A percentile compares a stretch with the other conserved stretches of the same genome.
These are phyloP conservation scores for Beroe forskalii DNA, from an alignment of 37 sponge, comb jelly and placozoan species.

Conservation along the genomic window DNA sequence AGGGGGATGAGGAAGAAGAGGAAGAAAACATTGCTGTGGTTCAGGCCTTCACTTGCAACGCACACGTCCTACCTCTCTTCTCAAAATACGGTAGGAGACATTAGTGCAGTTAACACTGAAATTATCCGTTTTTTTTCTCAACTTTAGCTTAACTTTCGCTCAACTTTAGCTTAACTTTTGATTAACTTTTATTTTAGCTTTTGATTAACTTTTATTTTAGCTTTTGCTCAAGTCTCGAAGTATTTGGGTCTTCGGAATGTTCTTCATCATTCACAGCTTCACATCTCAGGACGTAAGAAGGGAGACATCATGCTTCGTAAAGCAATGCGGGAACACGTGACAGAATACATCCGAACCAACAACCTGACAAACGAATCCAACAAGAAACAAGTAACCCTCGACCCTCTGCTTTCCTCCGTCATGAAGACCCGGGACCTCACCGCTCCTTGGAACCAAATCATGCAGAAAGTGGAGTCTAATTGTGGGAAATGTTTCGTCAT, in stretches of 20 bases:
- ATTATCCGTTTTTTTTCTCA: too few species aligned
- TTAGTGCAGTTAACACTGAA: too few species aligned
- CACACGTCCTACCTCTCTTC: slow-evolving; percentile 7
- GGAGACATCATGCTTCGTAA: slow-evolving; percentile 14
- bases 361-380: neutral
- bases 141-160: too few species aligned
- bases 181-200: too few species aligned
- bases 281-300: slow-evolving; percentile 23
- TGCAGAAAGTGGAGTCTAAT: slow-evolving; percentile 36
- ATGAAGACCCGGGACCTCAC: slow-evolving; percentile 19
- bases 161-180: too few species aligned
- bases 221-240: too few species aligned
- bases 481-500: slow-evolving; percentile 50
- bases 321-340: neutral
- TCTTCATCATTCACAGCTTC: neutral
- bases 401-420: slow-evolving; percentile 7
- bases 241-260: too few species aligned
- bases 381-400: slow-evolving; percentile 25
- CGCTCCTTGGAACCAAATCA: slow-evolving; percentile 20
- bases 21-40: slow-evolving; percentile 55
- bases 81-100: slow-evolving; percentile 23
- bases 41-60: slow-evolving; percentile 63
- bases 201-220: too few species aligned
- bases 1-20: slow-evolving; percentile 31
- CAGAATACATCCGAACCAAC: neutral